Conservation (phyloP, 2,113 vertebrate genomes). For the Petaurus breviceps region DNA sequence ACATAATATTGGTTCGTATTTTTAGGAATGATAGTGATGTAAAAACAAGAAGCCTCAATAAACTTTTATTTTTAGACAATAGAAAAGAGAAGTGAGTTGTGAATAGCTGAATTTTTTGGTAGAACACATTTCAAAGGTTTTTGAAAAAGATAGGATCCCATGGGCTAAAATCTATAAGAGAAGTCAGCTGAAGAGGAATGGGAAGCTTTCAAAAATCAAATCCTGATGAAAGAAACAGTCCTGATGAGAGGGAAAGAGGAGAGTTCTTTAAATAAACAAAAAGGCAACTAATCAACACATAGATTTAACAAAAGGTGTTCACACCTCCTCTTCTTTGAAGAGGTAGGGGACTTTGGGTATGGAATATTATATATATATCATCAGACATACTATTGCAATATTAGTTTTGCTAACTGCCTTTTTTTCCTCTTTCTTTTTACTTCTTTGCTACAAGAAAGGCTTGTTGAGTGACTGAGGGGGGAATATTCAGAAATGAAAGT, state of each 20-base stretch:
- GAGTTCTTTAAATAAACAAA: not conserved
- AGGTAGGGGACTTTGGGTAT: not conserved
- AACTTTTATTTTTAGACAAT: not conserved
- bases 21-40: not conserved
- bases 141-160: not conserved
- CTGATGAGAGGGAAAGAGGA: not conserved
- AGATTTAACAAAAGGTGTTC: not conserved
- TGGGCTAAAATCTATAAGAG: not conserved
- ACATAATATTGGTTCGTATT: slow-evolving; percentile 50
- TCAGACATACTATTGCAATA: not conserved
- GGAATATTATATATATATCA: not conserved
- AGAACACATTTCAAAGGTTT: not conserved
- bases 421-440: not conserved
- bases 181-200: not conserved
- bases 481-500: not conserved
- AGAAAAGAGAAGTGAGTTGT: not conserved
- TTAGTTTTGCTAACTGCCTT: not conserved
- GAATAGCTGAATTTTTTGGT: not conserved
- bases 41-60: not conserved
- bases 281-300: not conserved
- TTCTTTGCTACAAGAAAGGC: not conserved
- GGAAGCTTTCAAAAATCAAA: not conserved
- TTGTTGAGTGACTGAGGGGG: not conserved
- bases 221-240: not conserved
- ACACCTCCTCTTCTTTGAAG: not conserved